A percentile compares a stretch with the other conserved stretches of the same genome.
Conservation (phyloP, 2,888 invertebrate genomes). For the Biston stratarius region DNA sequence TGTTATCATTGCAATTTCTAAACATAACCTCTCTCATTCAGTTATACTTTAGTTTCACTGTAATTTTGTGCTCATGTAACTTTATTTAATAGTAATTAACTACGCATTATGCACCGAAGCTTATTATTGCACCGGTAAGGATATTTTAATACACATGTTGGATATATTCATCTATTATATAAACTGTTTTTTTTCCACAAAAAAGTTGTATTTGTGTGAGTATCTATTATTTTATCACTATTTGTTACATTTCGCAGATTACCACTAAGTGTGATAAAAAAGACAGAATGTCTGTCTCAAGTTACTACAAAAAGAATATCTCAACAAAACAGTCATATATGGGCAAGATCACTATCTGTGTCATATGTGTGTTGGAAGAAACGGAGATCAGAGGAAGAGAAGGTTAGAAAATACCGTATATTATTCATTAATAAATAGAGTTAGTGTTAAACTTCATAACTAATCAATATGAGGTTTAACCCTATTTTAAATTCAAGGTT, state of each 20-base stretch:
- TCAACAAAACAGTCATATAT: conserved; percentile 44
- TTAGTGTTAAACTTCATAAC: background rate
- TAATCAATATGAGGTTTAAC: background rate
- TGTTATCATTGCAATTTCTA: background rate
- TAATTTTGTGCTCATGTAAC: conserved; percentile 12
- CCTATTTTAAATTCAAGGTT: background rate
- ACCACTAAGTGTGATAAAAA: conserved; percentile 55
- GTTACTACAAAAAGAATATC: conserved; percentile 45
- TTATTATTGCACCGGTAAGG: conserved; percentile 67
- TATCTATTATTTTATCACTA: background rate
- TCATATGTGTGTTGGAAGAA: conserved; percentile 82
- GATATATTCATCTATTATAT: background rate
- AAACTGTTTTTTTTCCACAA: background rate
- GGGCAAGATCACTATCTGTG: conserved; percentile 62
- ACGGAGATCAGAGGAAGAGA: conserved; percentile 88
- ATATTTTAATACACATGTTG: background rate
- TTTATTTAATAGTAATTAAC: conserved; percentile 12
- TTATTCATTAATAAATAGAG: background rate
- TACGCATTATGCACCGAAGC: conserved; percentile 67
- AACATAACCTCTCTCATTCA: conserved; percentile 18
- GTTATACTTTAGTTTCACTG: background rate
- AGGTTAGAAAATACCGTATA: conserved; percentile 65
- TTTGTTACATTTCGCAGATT: conserved; percentile 58
- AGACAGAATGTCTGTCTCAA: conserved; percentile 56
- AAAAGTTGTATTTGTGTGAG: background rate